These are phyloP conservation scores for Hippocampus barbouri DNA, from an alignment of 2,113 vertebrate genomes.

Conservation along the genomic window DNA sequence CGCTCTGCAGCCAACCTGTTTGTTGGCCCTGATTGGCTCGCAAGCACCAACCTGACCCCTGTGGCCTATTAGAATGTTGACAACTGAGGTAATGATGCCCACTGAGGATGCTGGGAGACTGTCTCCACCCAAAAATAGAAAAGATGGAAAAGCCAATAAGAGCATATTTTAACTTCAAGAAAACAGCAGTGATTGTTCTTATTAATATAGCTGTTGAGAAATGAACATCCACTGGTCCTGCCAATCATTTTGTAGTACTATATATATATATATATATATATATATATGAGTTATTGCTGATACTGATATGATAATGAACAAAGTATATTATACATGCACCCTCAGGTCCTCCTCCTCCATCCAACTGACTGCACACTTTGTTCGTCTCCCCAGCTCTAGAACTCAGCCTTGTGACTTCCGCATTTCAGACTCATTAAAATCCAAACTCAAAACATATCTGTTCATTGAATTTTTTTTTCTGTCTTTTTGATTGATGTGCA, in stretches of 20 bases:
- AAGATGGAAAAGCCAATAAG: conserved; percentile 12
- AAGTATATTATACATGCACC: too few species aligned
- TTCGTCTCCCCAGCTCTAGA: too few species aligned
- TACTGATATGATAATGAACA: too few species aligned
- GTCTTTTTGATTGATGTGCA: too few species aligned
- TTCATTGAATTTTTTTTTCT: too few species aligned
- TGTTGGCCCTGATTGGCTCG: conserved; percentile 57
- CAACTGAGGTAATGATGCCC: conserved; percentile 54
- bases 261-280: too few species aligned
- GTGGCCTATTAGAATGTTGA: conserved; percentile 44
- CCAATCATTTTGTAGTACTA: background rate
- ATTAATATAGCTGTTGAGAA: background rate
- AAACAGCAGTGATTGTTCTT: conserved; percentile 2
- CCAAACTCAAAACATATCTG: too few species aligned
- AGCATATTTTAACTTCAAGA: background rate
- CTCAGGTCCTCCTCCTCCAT: too few species aligned
- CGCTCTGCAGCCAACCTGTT: conserved; percentile 30
- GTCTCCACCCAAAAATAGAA: conserved; percentile 22
- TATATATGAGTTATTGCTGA: too few species aligned
- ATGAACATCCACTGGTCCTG: background rate
- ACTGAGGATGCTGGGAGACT: conserved; percentile 41
- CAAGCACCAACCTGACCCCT: conserved; percentile 29
- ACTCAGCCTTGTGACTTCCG: too few species aligned
- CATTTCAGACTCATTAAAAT: too few species aligned
- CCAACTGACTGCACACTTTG: too few species aligned